Base-by-base conservation (phyloP, 1,140 invertebrate species). In the Drosophila subpulchrella region DNA sequence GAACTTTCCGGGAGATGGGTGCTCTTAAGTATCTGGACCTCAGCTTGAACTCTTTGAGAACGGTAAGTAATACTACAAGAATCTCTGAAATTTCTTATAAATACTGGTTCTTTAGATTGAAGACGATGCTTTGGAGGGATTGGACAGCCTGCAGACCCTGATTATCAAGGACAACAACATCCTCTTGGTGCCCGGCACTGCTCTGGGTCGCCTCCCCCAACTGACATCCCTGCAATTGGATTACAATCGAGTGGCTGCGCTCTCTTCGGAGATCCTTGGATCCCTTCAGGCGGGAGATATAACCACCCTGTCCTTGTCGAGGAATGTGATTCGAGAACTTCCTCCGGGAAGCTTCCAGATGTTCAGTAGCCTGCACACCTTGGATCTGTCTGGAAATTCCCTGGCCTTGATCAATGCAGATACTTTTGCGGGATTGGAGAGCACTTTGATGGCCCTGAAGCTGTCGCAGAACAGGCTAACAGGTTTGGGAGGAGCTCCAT, bases 151-250 rank as follows among this genome's bases (percentile, higher is more conserved):
- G 10, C 95, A 97, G 91, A 95, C 95, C 11, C 92, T 98, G 7
- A 95, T 96, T n/a, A 93, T 98, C 3, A 95, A 95, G 84, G 97
- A 98, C 86, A 98, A 98, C 91, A 97, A 97, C 65, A 96, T 98
- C 47, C 93, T 98, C 0, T 92, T 97, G 4, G 95, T 98, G 34
- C 97, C 97, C 1, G 95, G 96, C 1, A 95, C 95, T 15, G 96
- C 97, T 8, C 92, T 98, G 4, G 95, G 95, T 17, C 94, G 95
- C 6, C 91, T 98, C 20, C 95, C 95, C 0, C 95, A 94, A n/a
- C 92, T 98, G 3, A 94, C 94, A 12, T 94, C 95, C 17, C 93
- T 98, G 0, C 95, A 96, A 79, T 91, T 98, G 71, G 96, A 97
- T 70, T 98, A 96, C 89, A 98, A 98, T 92, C 94, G 97, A 72